phyloP scores from a whole-genome alignment of 2,113 vertebrate species.

The Clarias macrocephalus region DNA sequence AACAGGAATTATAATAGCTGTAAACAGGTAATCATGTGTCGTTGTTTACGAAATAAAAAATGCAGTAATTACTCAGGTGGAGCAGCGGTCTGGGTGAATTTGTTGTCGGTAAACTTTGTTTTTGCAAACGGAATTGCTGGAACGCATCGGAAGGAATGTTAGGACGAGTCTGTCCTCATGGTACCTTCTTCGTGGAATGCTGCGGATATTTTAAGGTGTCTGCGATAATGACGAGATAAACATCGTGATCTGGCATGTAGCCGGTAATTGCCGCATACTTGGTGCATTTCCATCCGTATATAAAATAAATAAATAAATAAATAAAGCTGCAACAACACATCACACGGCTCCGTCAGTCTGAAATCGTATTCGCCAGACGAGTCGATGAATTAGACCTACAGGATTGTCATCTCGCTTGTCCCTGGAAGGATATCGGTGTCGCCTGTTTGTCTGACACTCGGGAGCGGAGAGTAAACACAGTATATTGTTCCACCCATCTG shows the following conservation, averaged over 20 bases:
- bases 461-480: slow-evolving; percentile 45
- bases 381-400: background rate
- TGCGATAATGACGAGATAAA: background rate
- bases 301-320: background rate
- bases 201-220: background rate
- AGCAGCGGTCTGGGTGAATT: background rate
- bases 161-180: background rate
- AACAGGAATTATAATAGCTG: background rate
- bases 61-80: background rate
- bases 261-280: background rate
- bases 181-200: background rate
- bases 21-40: background rate
- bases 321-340: background rate
- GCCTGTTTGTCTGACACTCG: slow-evolving; percentile 45
- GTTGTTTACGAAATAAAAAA: background rate
- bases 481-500: slow-evolving; percentile 54
- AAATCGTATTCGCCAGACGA: background rate
- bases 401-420: slow-evolving; percentile 7
- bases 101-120: background rate
- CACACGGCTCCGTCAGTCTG: background rate
- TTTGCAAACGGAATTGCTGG: background rate
- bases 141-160: background rate
- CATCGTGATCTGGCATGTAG: background rate
- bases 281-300: background rate
- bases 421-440: slow-evolving; percentile 32